phyloP scores from a whole-genome alignment of 1,140 invertebrate genomes.

The Monomorium pharaonis region DNA sequence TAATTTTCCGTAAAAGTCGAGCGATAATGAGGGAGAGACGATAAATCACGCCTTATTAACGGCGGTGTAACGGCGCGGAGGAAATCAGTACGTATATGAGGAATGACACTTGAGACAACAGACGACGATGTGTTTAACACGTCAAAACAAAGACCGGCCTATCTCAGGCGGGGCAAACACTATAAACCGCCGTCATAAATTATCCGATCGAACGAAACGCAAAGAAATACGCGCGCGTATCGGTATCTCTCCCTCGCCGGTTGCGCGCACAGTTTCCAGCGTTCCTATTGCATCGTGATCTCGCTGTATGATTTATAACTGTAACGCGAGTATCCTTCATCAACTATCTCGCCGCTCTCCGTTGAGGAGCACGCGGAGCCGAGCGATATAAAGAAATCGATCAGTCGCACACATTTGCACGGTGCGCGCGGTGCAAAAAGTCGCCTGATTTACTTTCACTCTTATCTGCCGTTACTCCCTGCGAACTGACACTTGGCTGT shows the following conservation, averaged over 20 bases:
- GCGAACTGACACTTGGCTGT: slow-evolving; percentile 34
- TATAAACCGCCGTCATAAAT: slow-evolving; percentile 27
- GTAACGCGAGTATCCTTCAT: slow-evolving; percentile 6
- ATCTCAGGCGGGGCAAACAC: slow-evolving; percentile 32
- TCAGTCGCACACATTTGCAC: slow-evolving; percentile 17
- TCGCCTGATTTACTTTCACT: slow-evolving; percentile 45
- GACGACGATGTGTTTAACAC: slow-evolving; percentile 11
- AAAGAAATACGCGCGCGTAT: slow-evolving; percentile 32
- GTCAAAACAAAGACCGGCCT: slow-evolving; percentile 33
- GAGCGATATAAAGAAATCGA: slow-evolving; percentile 14
- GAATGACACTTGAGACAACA: slow-evolving; percentile 37
- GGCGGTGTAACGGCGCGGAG: neutral
- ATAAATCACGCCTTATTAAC: neutral
- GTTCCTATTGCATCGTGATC: neutral
- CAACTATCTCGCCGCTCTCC: slow-evolving; percentile 4
- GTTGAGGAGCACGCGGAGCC: neutral
- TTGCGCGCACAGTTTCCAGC: neutral
- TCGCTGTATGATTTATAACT: slow-evolving; percentile 31
- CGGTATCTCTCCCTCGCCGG: slow-evolving; percentile 1
- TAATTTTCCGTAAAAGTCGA: neutral
- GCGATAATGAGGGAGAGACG: neutral
- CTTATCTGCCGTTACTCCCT: slow-evolving; percentile 48
- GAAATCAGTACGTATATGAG: neutral
- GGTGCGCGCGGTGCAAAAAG: slow-evolving; percentile 47
- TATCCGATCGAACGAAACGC: slow-evolving; percentile 8